A percentile compares a stretch with the other conserved stretches of the same genome.
phyloP scores from a whole-genome alignment of 2,888 invertebrate species.

The Xanthia togata region DNA sequence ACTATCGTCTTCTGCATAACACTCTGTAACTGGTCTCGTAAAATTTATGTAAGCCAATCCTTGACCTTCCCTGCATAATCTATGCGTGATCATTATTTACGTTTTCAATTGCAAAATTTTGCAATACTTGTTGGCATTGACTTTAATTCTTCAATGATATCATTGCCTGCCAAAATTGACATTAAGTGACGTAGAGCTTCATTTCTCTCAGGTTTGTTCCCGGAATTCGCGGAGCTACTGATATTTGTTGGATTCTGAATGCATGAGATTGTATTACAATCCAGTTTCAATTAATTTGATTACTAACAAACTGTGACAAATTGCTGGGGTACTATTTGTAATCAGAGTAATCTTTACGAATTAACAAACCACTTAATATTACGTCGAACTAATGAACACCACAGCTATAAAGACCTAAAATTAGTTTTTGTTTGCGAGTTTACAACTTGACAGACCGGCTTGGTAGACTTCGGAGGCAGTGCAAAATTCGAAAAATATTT shows the following conservation, averaged over 20 bases:
- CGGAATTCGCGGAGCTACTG: background rate
- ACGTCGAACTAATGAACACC: slow-evolving; percentile 21
- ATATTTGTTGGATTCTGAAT: background rate
- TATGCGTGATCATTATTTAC: slow-evolving; percentile 32
- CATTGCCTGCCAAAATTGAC: background rate
- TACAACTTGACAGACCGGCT: slow-evolving; percentile 52
- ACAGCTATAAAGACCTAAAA: slow-evolving; percentile 37
- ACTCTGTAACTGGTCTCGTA: slow-evolving; percentile 28
- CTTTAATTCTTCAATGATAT: slow-evolving; percentile 35
- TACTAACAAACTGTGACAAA: slow-evolving; percentile 25
- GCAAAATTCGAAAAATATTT: slow-evolving; percentile 38
- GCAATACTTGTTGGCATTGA: slow-evolving; percentile 54
- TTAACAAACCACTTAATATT: slow-evolving; percentile 30
- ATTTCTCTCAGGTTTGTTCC: background rate
- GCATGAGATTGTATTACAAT: background rate
- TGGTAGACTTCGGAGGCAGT: slow-evolving; percentile 11
- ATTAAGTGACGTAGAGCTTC: background rate
- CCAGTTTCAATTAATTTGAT: slow-evolving; percentile 19
- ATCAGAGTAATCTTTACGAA: slow-evolving; percentile 33
- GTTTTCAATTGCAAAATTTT: slow-evolving; percentile 20
- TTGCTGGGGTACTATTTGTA: slow-evolving; percentile 38
- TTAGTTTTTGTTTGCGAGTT: slow-evolving; percentile 42
- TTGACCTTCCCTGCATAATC: slow-evolving; percentile 50
- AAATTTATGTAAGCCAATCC: slow-evolving; percentile 44
- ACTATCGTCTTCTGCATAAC: slow-evolving; percentile 24